Conservation (phyloP, 2,888 invertebrate genomes). For the Pocota personata region DNA sequence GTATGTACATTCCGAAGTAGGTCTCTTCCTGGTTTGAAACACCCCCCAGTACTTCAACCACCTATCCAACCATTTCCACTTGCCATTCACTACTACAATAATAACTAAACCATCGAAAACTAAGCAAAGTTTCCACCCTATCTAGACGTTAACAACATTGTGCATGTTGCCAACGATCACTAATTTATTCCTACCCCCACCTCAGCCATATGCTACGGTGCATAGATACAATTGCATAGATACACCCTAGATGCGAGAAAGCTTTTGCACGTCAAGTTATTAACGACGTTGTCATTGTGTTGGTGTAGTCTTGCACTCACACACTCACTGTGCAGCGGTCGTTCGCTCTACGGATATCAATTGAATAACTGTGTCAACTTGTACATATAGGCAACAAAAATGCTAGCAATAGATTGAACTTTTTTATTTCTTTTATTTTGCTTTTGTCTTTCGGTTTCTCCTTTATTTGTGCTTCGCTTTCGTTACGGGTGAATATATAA, state of each 20-base stretch:
- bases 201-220: neutral
- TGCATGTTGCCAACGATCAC: slow-evolving; percentile 63
- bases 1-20: slow-evolving; percentile 55
- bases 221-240: slow-evolving; percentile 16
- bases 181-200: slow-evolving; percentile 63
- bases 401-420: slow-evolving; percentile 41
- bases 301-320: slow-evolving; percentile 39
- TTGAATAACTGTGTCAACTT: slow-evolving; percentile 74
- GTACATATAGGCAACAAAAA: slow-evolving; percentile 41
- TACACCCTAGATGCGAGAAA: slow-evolving; percentile 39
- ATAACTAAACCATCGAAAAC: neutral
- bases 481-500: slow-evolving; percentile 59
- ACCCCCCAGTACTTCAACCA: slow-evolving; percentile 20
- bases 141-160: slow-evolving; percentile 46
- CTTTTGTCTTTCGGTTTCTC: slow-evolving; percentile 62
- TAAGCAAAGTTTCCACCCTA: slow-evolving; percentile 19
- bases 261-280: slow-evolving; percentile 25
- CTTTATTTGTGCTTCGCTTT: slow-evolving; percentile 73
- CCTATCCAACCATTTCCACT: slow-evolving; percentile 1
- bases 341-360: slow-evolving; percentile 72
- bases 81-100: neutral
- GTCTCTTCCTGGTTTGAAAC: slow-evolving; percentile 65
- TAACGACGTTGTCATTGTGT: neutral
- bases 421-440: slow-evolving; percentile 56
- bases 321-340: slow-evolving; percentile 59